Evolutionary conservation across 2,113 vertebrate species (phyloP).

Genomic region (Genyomyrus donnyi): DNA sequence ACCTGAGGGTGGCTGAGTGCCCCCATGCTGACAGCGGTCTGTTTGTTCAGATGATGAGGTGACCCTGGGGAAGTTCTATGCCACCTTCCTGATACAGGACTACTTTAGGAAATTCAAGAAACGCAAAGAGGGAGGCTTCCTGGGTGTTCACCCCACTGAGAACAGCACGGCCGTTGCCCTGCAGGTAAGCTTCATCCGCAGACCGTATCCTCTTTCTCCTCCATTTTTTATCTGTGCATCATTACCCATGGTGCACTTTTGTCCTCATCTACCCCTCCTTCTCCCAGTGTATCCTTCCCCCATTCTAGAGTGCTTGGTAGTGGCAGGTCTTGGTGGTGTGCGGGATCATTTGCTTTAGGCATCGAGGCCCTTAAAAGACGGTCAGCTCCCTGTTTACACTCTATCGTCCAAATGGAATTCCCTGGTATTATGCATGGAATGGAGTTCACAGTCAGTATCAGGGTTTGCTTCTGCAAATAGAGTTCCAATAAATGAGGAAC

Average conservation of each 20-base stretch:
- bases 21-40: constrained; percentile 72
- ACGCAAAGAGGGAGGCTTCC: constrained; percentile 97
- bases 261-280: background rate
- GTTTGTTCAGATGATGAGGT: constrained; percentile 98
- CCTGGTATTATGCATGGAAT: background rate
- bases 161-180: constrained; percentile 89
- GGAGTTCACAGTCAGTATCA: background rate
- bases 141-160: constrained; percentile 74
- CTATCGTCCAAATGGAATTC: background rate
- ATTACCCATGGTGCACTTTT: background rate
- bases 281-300: background rate
- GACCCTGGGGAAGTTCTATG: constrained; percentile 99
- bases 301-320: background rate
- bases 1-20: background rate
- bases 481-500: background rate
- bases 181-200: constrained; percentile 68
- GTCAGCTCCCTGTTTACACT: background rate
- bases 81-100: constrained; percentile 99
- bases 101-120: constrained; percentile 99
- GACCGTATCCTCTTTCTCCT: constrained; percentile 21
- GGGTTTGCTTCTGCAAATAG: background rate
- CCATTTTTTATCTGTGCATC: background rate
- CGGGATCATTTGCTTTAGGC: background rate
- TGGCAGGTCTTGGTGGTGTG: background rate
- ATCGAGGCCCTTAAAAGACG: background rate